Percentiles rank a stretch among this genome's conserved stretches.
These are phyloP conservation scores for Apodemus sylvaticus DNA, from an alignment of 2,113 vertebrate genomes.

Conservation along the genomic window DNA sequence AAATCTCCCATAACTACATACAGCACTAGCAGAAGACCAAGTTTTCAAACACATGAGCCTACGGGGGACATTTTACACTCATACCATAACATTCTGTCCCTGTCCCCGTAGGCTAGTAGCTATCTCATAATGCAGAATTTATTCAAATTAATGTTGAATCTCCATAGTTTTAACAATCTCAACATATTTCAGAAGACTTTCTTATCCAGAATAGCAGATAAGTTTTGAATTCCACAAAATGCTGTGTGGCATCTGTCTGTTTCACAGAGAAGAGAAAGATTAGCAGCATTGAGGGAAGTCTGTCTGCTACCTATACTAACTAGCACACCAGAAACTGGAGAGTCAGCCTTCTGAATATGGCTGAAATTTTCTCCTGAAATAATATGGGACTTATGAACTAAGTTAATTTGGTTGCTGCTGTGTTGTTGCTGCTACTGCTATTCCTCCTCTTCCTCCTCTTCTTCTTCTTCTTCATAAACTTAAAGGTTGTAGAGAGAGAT, in stretches of 20 bases:
- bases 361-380: slow-evolving; percentile 21
- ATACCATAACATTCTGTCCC: neutral
- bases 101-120: too few relatives aligned
- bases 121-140: neutral
- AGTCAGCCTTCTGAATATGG: neutral
- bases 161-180: neutral
- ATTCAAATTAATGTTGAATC: neutral
- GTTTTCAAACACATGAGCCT: neutral
- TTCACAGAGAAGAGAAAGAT: neutral
- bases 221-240: neutral
- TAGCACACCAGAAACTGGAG: neutral
- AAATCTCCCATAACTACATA: neutral
- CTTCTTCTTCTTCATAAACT: too few relatives aligned
- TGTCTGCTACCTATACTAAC: neutral
- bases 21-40: neutral
- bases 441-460: neutral
- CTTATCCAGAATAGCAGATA: neutral
- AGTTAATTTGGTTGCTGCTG: neutral
- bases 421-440: neutral
- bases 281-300: neutral
- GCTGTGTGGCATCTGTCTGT: neutral
- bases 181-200: neutral
- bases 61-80: neutral
- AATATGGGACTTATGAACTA: neutral
- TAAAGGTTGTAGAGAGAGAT: neutral